Evolutionary conservation across 2,113 vertebrate species (phyloP), one percentile per base, ranked within the genome.

Genomic region (Periophthalmus modestus): DNA sequence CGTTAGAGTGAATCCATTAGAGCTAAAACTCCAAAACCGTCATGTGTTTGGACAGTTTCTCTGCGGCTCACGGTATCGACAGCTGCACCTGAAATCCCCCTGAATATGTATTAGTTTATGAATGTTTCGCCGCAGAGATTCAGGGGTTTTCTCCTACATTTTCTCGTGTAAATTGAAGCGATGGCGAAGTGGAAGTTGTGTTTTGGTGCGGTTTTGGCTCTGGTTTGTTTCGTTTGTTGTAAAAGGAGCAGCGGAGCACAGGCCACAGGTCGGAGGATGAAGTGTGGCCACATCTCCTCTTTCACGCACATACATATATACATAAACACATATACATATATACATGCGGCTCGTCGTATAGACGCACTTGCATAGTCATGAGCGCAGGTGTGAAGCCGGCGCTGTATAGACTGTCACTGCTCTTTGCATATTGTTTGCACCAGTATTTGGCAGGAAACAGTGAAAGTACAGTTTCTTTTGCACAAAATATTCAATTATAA

Each of bases 141-240:
- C 21, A 4, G 7, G 12, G 12, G 47, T 24, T 24, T 24, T 3
- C 21, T 15, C 14, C 6, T 61, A 48, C 65, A n/a, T 23, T 5
- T 46, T 57, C 74, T 68, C 66, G 68, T 67, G 67, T 33, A 70
- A 52, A 47, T 62, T 58, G n/a, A 24, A 0, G 21, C 57, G 0
- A 14, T 59, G 24, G 67, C 46, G 36, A n/a, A n/a, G n/a, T 75
- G 77, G 81, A 65, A 57, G 75, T 84, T 82, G 82, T 78, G 85
- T 2, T 12, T 14, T 23, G 5, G 89, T 81, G 88, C 87, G 88
- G 87, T 91, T 90, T 85, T 72, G 83, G 87, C 87, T 81, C 84
- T 86, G 89, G 85, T 77, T 66, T n/a, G 90, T 93, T 89, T 85
- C 82, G 88, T 92, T 91, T 89, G 89, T 65, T 86, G 85, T 90